phyloP scores from a whole-genome alignment of 2,888 invertebrate species.

The Pseudococcus viburni region DNA sequence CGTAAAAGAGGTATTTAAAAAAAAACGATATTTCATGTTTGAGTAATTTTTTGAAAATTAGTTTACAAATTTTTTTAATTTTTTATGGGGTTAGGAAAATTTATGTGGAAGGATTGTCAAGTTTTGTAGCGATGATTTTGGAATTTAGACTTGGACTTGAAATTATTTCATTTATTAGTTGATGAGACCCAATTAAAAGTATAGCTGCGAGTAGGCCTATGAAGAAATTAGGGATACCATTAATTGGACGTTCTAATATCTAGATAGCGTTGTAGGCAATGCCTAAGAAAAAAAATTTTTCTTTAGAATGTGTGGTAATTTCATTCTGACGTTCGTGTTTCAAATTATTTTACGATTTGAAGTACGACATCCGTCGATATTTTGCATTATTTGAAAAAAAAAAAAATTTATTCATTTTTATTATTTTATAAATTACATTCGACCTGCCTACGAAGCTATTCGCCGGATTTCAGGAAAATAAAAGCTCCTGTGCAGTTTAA shows the following conservation, averaged over 20 bases:
- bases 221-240: background rate
- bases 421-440: no score
- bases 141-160: background rate
- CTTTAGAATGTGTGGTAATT: background rate
- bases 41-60: background rate
- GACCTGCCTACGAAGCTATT: background rate
- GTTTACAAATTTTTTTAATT: background rate
- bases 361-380: no score
- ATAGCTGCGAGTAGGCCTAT: background rate
- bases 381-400: background rate
- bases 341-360: no score
- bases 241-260: background rate
- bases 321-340: background rate
- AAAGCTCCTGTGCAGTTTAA: background rate
- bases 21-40: background rate
- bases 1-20: background rate
- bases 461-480: background rate
- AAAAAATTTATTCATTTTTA: background rate
- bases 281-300: background rate
- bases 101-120: background rate
- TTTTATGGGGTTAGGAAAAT: background rate
- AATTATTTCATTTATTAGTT: background rate
- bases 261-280: constrained; percentile 17
- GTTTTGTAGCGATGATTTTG: background rate
- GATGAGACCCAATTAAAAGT: background rate